phyloP scores from a whole-genome alignment of 1,140 invertebrate species.

The Caenorhabditis brenneri region DNA sequence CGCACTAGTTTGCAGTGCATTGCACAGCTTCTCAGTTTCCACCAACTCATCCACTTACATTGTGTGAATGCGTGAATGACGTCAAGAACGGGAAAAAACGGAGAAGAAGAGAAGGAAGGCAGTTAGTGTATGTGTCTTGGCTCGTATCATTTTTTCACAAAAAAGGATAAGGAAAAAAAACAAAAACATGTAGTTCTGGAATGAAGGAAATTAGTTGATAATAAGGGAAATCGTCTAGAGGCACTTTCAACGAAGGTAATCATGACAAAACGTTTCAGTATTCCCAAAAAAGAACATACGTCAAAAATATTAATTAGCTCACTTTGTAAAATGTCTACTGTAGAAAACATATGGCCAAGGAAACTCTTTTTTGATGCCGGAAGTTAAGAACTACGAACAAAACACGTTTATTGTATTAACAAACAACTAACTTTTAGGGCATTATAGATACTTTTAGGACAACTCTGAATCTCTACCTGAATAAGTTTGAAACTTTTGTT shows the following conservation, averaged over 20 bases:
- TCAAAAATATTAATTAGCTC: background rate
- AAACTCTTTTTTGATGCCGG: no score
- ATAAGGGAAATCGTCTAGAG: background rate
- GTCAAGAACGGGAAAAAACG: slow-evolving; percentile 27
- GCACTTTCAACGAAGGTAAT: background rate
- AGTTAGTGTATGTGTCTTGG: background rate
- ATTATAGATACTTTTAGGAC: no score
- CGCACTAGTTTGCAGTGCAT: slow-evolving; percentile 34
- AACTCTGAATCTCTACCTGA: no score
- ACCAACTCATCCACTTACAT: slow-evolving; percentile 40
- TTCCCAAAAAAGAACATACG: background rate
- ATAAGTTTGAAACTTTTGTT: no score
- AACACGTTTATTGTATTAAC: no score
- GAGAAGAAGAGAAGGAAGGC: background rate
- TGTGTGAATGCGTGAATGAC: slow-evolving; percentile 40
- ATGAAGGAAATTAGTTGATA: background rate
- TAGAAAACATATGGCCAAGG: no score
- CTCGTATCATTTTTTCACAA: slow-evolving; percentile 31
- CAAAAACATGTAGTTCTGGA: background rate
- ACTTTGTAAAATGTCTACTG: no score
- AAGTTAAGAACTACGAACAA: no score
- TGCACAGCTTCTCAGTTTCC: slow-evolving; percentile 23
- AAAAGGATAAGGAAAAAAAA: background rate
- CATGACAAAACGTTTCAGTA: background rate
- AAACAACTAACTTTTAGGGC: no score